Percentiles rank a stretch among this genome's conserved stretches.
Evolutionary conservation across 2,888 invertebrate species (phyloP).

Genomic region (Halictus ligatus): DNA sequence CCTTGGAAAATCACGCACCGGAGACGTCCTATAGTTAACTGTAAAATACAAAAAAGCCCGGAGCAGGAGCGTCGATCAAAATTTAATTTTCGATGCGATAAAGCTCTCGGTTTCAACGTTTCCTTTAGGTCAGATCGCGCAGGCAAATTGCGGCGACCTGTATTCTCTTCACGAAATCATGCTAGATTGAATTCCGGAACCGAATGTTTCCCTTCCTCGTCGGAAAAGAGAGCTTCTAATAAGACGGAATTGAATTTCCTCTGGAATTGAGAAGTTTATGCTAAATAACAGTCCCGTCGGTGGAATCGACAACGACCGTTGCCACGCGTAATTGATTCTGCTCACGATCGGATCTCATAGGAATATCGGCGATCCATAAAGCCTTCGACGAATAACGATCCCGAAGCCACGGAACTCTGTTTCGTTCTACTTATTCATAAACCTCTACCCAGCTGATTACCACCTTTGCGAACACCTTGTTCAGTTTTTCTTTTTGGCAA

Average conservation of each 20-base stretch:
- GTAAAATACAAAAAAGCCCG: background rate
- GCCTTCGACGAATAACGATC: background rate
- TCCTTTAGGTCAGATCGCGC: background rate
- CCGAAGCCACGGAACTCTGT: background rate
- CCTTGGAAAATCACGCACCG: slow-evolving; percentile 7
- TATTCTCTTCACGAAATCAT: background rate
- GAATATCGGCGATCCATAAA: background rate
- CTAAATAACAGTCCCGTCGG: background rate
- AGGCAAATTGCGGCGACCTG: slow-evolving; percentile 1
- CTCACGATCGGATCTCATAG: background rate
- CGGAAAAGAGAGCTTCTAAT: background rate
- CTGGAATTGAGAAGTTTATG: background rate
- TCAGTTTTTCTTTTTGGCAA: background rate
- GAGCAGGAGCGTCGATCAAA: slow-evolving; percentile 21
- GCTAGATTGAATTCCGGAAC: background rate
- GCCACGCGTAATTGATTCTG: background rate
- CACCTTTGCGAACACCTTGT: background rate
- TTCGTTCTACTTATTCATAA: slow-evolving; percentile 1
- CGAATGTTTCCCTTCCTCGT: background rate
- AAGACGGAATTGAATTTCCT: background rate
- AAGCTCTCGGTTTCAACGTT: background rate
- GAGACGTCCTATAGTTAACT: background rate
- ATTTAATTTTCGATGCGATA: slow-evolving; percentile 18
- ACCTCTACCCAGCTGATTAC: background rate
- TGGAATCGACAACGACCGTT: background rate